Evolutionary conservation across 2,797 vertebrate species (phyloP).

Genomic region (Euphonia xanthogaster): DNA sequence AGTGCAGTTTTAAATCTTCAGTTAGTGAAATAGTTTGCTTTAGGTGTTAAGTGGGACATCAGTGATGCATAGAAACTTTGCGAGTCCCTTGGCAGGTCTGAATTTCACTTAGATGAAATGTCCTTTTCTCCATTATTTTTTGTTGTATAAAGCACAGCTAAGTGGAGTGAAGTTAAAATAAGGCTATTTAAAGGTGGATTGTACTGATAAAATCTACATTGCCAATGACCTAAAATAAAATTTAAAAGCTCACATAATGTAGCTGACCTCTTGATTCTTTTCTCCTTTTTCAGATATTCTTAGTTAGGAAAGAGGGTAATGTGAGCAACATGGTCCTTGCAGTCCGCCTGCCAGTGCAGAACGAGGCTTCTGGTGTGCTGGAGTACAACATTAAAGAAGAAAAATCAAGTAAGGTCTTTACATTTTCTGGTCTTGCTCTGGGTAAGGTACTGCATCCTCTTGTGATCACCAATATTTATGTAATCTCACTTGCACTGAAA

Average conservation of each 20-base stretch:
- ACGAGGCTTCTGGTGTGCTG: conserved; percentile 57
- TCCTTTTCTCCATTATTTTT: neutral
- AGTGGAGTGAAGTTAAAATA: neutral
- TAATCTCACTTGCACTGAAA: neutral
- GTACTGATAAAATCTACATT: neutral
- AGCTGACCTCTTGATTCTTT: neutral
- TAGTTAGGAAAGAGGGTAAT: conserved; percentile 79
- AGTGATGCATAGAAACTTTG: neutral
- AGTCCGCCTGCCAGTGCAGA: conserved; percentile 75
- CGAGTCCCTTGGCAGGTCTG: neutral
- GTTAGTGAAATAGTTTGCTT: neutral
- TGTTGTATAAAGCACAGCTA: neutral
- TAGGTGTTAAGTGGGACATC: neutral
- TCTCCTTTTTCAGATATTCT: conserved; percentile 72
- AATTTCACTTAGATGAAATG: neutral
- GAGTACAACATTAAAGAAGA: conserved; percentile 85
- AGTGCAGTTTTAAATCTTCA: neutral
- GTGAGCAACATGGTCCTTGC: conserved; percentile 77
- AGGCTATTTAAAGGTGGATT: neutral
- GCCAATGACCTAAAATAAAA: neutral
- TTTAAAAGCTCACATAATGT: neutral
- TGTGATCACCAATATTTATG: neutral
- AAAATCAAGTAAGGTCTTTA: conserved; percentile 82
- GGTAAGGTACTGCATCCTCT: neutral
- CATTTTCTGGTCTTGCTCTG: neutral